These are phyloP conservation scores for Echinometra lucunter DNA, from an alignment of 53 echinoderm and acorn worm species.

Conservation along the genomic window DNA sequence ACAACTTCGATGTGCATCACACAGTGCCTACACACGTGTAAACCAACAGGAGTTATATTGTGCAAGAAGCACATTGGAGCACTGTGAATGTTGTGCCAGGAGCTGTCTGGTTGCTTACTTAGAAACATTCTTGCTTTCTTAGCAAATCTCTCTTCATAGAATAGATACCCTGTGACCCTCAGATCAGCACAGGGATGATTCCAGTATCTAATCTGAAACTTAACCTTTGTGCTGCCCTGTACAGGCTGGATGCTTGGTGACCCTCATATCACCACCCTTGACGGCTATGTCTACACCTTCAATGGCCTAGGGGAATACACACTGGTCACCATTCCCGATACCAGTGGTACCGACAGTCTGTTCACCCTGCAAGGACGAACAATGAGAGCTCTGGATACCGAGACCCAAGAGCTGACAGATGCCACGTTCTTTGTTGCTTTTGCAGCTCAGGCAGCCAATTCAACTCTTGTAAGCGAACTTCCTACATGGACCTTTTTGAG, in stretches of 20 bases:
- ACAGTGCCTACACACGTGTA: no score
- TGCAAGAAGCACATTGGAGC: no score
- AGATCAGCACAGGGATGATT: no score
- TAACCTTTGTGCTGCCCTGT: background rate
- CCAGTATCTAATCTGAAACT: no score
- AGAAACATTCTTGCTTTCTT: no score
- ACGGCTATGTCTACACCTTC: conserved; percentile 90
- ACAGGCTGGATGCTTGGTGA: conserved; percentile 92
- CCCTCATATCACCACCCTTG: conserved; percentile 92
- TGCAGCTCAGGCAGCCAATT: conserved; percentile 73
- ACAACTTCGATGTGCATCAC: no score
- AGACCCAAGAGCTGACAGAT: conserved; percentile 64
- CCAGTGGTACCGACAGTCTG: conserved; percentile 19
- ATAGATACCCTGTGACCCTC: no score
- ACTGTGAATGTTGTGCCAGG: no score
- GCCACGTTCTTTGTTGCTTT: conserved; percentile 89
- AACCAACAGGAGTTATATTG: no score
- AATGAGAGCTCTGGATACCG: conserved; percentile 63
- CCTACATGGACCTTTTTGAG: no score
- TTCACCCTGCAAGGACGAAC: conserved; percentile 90
- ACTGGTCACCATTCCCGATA: conserved; percentile 73
- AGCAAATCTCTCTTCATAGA: no score
- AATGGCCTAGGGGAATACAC: conserved; percentile 96
- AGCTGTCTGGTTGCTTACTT: no score
- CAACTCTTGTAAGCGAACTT: conserved; percentile 59